Conservation (phyloP, 2,113 vertebrate genomes). For the Pluvianellus socialis region DNA sequence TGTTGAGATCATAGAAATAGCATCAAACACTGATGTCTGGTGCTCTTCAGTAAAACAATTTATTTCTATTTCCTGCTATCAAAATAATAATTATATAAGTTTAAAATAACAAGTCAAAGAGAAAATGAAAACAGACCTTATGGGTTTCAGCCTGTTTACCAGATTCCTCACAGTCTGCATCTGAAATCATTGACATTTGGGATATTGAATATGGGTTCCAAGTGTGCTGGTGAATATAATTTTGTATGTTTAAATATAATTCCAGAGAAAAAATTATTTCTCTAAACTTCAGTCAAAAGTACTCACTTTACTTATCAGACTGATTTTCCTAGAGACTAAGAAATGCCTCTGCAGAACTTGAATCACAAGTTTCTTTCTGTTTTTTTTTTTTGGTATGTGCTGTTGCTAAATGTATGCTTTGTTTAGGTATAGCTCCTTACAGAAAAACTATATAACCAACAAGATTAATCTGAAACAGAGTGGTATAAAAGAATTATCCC, state of each 20-base stretch:
- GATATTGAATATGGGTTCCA: background rate
- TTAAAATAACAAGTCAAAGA: conserved; percentile 15
- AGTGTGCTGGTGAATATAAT: background rate
- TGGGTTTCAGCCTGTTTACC: background rate
- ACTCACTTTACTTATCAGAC: background rate
- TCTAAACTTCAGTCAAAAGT: background rate
- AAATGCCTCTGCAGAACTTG: background rate
- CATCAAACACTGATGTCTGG: background rate
- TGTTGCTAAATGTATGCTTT: background rate
- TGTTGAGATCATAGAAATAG: background rate
- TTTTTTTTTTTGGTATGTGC: background rate
- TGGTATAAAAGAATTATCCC: background rate
- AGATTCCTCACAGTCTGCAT: background rate
- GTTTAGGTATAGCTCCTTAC: background rate
- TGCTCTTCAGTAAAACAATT: background rate
- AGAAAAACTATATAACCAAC: background rate
- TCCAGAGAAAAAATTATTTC: background rate
- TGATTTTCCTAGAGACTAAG: background rate
- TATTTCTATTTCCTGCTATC: background rate
- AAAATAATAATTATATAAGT: background rate
- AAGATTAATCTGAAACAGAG: background rate
- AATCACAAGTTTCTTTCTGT: background rate
- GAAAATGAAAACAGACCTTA: background rate
- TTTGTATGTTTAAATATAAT: background rate
- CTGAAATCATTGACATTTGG: background rate